Evolutionary conservation across 2,888 invertebrate species (phyloP).

Genomic region (Plagiodera versicolora): DNA sequence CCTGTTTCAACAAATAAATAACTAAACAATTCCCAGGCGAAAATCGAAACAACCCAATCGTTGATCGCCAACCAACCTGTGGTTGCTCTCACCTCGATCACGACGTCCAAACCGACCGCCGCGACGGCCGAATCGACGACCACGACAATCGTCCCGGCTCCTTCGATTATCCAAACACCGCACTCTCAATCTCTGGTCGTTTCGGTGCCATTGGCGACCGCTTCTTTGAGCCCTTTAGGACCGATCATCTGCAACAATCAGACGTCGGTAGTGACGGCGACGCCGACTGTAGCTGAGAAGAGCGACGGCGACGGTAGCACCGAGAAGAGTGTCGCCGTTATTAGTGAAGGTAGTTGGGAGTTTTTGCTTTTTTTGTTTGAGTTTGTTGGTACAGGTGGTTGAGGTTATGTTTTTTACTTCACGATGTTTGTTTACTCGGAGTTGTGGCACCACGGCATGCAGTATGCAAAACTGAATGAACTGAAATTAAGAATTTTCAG

Average conservation of each 20-base stretch:
- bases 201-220: slow-evolving; percentile 64
- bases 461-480: no score
- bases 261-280: slow-evolving; percentile 39
- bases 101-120: slow-evolving; percentile 36
- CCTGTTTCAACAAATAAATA: no score
- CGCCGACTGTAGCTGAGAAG: slow-evolving; percentile 34
- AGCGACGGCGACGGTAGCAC: slow-evolving; percentile 21
- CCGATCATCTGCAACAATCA: slow-evolving; percentile 49
- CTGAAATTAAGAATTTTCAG: no score
- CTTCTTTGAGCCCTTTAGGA: slow-evolving; percentile 51
- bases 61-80: slow-evolving; percentile 47
- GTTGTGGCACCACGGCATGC: no score
- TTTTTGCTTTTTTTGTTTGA: no score
- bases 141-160: slow-evolving; percentile 24
- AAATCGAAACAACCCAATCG: slow-evolving; percentile 45
- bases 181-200: slow-evolving; percentile 58
- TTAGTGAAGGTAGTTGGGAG: slow-evolving; percentile 25
- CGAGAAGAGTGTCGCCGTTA: slow-evolving; percentile 29
- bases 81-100: slow-evolving; percentile 48
- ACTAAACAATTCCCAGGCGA: slow-evolving; percentile 33
- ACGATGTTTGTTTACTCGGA: no score
- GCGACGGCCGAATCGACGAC: slow-evolving; percentile 21
- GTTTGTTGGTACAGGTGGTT: no score
- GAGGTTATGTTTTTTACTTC: no score
- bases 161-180: slow-evolving; percentile 36